A percentile compares a stretch with the other conserved stretches of the same genome.
Conservation (phyloP, 2,113 vertebrate species). For the Corynorhinus townsendii region DNA sequence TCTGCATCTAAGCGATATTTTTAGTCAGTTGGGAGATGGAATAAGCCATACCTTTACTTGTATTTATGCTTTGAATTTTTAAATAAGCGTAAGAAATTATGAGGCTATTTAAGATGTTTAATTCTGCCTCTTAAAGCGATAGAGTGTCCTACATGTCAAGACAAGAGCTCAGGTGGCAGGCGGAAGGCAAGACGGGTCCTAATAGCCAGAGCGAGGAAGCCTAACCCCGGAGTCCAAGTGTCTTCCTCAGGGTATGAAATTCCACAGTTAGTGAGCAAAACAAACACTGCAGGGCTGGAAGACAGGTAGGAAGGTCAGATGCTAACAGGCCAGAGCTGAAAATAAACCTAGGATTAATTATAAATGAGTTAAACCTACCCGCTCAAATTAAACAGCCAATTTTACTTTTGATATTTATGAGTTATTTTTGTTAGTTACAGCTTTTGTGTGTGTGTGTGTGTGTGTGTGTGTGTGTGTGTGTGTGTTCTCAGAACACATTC, state of each 20-base stretch:
- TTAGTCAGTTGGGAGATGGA: not conserved
- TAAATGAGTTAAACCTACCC: conserved; percentile 53
- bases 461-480: not conserved
- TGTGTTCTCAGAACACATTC: not conserved
- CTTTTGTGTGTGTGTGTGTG: not conserved
- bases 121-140: not conserved
- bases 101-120: conserved; percentile 31
- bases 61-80: conserved; percentile 28
- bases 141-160: not conserved
- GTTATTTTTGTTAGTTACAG: conserved; percentile 8
- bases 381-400: conserved; percentile 50
- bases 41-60: conserved; percentile 14
- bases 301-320: conserved; percentile 24
- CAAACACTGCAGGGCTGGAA: not conserved
- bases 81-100: not conserved
- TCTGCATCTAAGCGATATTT: not conserved
- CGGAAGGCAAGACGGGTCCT: accelerated
- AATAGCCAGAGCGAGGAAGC: not conserved
- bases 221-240: not conserved
- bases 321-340: conserved; percentile 30
- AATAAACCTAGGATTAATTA: conserved; percentile 55
- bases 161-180: not conserved
- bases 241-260: not conserved
- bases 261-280: conserved; percentile 27
- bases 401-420: conserved; percentile 27